phyloP scores from a whole-genome alignment of 2,888 invertebrate species.

The Smittia sp. region DNA sequence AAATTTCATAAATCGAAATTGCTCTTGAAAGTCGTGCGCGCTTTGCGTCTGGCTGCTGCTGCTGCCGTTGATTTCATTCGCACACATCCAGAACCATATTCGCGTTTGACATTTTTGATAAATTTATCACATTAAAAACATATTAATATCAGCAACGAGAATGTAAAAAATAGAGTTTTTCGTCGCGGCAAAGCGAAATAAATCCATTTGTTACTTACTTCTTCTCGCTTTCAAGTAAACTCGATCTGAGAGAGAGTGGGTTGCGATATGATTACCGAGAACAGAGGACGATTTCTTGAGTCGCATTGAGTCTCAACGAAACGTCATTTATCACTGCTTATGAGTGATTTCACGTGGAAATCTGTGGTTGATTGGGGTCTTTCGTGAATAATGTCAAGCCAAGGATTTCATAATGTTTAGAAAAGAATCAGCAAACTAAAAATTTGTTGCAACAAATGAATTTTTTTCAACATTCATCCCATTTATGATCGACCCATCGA shows the following conservation, averaged over 20 bases:
- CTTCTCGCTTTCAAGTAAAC: background rate
- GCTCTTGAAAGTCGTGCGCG: background rate
- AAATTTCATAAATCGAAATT: constrained; percentile 8
- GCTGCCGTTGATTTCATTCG: background rate
- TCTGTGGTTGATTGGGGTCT: too few relatives aligned
- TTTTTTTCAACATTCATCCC: too few relatives aligned
- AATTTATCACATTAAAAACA: constrained; percentile 31
- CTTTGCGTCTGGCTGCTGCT: background rate
- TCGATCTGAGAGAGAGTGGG: background rate
- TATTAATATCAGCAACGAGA: constrained; percentile 19
- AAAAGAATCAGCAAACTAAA: too few relatives aligned
- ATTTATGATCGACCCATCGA: too few relatives aligned
- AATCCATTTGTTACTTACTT: constrained; percentile 14
- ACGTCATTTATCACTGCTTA: too few relatives aligned
- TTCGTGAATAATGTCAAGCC: too few relatives aligned
- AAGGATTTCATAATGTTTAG: too few relatives aligned
- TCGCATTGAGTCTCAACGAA: background rate
- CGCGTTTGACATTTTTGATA: constrained; percentile 25
- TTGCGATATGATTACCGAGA: constrained; percentile 21
- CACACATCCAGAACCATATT: constrained; percentile 1
- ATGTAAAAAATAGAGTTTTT: constrained; percentile 6
- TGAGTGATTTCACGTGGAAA: too few relatives aligned
- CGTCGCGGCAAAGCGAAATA: background rate
- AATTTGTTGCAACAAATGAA: too few relatives aligned
- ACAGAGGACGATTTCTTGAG: background rate